These are phyloP conservation scores for Sebastes schlegelii DNA, from an alignment of 2,113 vertebrate genomes.

Conservation along the genomic window DNA sequence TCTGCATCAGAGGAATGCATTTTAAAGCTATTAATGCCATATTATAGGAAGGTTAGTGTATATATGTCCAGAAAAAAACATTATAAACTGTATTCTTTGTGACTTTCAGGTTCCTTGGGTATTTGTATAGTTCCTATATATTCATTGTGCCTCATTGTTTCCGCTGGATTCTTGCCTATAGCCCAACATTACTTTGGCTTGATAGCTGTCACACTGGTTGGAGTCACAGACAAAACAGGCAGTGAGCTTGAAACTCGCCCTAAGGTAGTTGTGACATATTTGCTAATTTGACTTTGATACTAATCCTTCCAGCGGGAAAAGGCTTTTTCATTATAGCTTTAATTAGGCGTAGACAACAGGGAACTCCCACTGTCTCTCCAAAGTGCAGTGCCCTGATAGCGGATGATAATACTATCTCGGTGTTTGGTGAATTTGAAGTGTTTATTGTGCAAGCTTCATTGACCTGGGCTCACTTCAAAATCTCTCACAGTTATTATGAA, in stretches of 20 bases:
- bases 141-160: neutral
- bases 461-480: neutral
- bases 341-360: neutral
- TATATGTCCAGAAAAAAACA: neutral
- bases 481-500: neutral
- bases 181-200: neutral
- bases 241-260: neutral
- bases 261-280: slow-evolving; percentile 2
- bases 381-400: neutral
- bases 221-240: neutral
- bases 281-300: neutral
- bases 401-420: neutral
- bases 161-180: neutral
- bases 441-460: neutral
- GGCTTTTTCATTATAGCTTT: neutral
- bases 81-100: neutral
- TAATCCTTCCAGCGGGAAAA: neutral
- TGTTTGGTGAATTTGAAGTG: neutral
- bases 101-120: neutral
- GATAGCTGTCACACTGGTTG: neutral
- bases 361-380: neutral
- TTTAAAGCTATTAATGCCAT: neutral
- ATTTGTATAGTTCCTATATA: neutral
- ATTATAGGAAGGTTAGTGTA: neutral
- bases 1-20: neutral